These are phyloP conservation scores for Parambassis ranga DNA, from an alignment of 2,797 vertebrate genomes.

Conservation along the genomic window DNA sequence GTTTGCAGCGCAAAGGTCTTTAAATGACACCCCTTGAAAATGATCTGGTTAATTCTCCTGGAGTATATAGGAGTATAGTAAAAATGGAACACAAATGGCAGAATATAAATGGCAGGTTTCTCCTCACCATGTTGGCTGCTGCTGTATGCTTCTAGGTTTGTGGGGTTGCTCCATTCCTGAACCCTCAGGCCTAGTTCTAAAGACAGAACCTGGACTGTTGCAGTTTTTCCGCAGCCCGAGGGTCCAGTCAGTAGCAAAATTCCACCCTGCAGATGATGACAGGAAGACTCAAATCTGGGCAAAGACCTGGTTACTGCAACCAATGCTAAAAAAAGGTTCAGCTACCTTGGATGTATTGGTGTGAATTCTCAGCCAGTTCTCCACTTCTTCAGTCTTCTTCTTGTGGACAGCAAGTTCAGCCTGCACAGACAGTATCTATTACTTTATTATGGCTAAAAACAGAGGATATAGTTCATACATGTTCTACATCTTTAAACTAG, in stretches of 20 bases:
- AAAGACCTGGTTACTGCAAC: background rate
- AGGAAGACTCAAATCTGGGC: background rate
- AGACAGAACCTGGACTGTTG: constrained; percentile 86
- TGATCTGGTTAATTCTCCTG: no score
- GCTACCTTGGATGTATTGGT: constrained; percentile 68
- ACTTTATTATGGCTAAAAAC: background rate
- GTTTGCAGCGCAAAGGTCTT: no score
- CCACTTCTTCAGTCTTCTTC: constrained; percentile 96
- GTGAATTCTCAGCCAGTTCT: constrained; percentile 87
- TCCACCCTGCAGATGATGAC: constrained; percentile 76
- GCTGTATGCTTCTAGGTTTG: constrained; percentile 73
- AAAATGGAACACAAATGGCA: no score
- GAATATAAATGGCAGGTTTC: no score
- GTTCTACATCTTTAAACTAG: no score
- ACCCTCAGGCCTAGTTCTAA: constrained; percentile 83
- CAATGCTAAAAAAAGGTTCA: background rate
- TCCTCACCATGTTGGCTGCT: constrained; percentile 80
- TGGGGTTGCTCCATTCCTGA: constrained; percentile 93
- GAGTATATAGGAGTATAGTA: no score
- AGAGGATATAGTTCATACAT: no score
- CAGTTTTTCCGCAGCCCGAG: constrained; percentile 93
- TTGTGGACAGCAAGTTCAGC: constrained; percentile 93
- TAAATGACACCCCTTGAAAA: no score
- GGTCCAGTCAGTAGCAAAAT: constrained; percentile 91
- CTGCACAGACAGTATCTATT: constrained; percentile 65